Percentiles rank a stretch among this genome's conserved stretches.
phyloP scores from a whole-genome alignment of 2,797 vertebrate species.

The Cossypha dichroa region DNA sequence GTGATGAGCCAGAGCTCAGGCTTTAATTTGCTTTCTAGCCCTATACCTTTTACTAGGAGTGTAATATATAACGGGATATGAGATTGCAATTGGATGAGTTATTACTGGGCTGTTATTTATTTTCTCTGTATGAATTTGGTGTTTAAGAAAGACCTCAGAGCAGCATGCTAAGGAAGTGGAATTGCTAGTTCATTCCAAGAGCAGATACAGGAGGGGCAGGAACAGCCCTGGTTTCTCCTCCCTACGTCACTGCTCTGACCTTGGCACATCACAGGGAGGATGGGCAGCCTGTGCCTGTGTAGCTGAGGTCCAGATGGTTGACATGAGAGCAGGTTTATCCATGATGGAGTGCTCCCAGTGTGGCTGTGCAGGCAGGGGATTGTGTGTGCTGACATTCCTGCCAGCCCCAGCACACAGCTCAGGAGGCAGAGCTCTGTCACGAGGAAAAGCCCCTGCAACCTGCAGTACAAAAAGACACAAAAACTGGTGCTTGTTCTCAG shows the following conservation, averaged over 20 bases:
- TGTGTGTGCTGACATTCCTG: not conserved
- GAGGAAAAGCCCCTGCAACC: not conserved
- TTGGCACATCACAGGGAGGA: not conserved
- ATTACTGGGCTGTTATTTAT: not conserved
- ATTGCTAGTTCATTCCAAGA: not conserved
- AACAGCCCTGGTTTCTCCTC: not conserved
- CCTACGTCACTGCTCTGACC: not conserved
- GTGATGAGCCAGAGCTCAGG: not conserved
- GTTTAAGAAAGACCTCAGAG: not conserved
- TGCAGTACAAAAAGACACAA: not conserved
- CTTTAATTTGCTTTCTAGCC: constrained; percentile 31
- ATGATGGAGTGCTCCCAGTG: accelerated
- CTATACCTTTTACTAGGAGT: not conserved
- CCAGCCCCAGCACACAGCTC: not conserved
- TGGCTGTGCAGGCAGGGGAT: not conserved
- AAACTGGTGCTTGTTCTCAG: not conserved
- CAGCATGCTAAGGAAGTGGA: not conserved
- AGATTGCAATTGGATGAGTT: not conserved
- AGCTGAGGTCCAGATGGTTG: not conserved
- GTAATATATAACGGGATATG: not conserved
- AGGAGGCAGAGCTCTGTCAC: accelerated
- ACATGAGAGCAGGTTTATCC: not conserved
- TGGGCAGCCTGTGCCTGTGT: not conserved
- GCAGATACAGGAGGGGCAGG: not conserved
- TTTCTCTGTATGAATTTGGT: not conserved